Conservation (phyloP, 1,140 invertebrate species). For the Trialeurodes vaporariorum region DNA sequence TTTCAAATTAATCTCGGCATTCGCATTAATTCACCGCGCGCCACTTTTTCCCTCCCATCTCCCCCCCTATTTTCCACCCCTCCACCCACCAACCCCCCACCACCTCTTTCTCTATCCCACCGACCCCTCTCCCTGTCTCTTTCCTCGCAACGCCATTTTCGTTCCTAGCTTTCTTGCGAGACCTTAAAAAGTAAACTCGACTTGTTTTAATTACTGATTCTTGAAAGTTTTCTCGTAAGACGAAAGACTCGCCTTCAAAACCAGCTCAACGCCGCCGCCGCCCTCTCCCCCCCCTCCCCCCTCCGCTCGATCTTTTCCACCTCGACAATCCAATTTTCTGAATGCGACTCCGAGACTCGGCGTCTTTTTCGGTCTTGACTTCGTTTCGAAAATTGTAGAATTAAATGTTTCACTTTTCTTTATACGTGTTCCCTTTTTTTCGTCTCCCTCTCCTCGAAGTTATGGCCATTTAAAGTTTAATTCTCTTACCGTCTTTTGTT, state of each 20-base stretch:
- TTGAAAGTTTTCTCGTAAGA: not conserved
- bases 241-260: not conserved
- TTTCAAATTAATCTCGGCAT: not conserved
- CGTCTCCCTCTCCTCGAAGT: not conserved
- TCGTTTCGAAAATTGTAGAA: not conserved
- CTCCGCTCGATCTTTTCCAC: not conserved
- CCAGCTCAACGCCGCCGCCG: not conserved
- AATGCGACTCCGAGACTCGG: not conserved
- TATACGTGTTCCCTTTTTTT: not conserved
- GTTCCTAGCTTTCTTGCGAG: not conserved
- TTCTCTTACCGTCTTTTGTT: no score
- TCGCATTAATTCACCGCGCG: not conserved
- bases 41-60: not conserved
- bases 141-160: no score
- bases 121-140: not conserved
- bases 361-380: not conserved
- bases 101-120: no score
- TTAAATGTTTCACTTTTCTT: not conserved
- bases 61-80: not conserved
- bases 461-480: no score
- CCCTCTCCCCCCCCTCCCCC: not conserved
- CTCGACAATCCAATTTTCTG: not conserved
- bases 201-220: constrained; percentile 1
- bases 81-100: not conserved
- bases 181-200: not conserved